phyloP scores from a whole-genome alignment of 2,797 vertebrate species.

The Cuculus canorus region DNA sequence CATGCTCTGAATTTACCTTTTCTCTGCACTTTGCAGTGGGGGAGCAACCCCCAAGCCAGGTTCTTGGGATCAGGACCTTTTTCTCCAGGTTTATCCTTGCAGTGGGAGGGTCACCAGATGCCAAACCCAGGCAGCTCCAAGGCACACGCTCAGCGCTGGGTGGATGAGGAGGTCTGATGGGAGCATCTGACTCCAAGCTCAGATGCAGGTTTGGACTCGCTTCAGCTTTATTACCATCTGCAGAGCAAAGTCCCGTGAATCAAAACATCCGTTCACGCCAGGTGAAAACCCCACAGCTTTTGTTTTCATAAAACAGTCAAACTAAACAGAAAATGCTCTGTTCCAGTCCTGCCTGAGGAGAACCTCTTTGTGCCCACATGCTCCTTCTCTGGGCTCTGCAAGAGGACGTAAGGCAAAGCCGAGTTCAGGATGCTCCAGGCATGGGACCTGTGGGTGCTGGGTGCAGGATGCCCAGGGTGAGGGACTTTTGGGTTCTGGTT shows the following conservation, averaged over 20 bases:
- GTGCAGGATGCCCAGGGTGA: neutral
- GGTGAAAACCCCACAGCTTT: neutral
- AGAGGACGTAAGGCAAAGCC: neutral
- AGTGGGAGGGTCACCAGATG: neutral
- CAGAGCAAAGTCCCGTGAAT: neutral
- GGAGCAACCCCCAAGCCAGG: neutral
- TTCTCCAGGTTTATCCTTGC: neutral
- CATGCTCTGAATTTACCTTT: neutral
- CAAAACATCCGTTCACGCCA: neutral
- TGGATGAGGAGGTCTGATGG: neutral
- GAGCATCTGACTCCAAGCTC: neutral
- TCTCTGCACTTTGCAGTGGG: neutral
- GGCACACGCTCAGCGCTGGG: fast-evolving
- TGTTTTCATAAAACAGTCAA: neutral
- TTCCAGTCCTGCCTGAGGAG: neutral
- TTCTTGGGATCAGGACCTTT: neutral
- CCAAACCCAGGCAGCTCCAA: neutral
- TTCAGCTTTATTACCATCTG: neutral
- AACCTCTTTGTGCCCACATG: neutral
- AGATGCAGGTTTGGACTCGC: neutral
- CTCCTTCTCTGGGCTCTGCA: neutral
- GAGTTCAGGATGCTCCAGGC: too few species aligned
- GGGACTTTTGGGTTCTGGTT: neutral
- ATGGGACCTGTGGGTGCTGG: too few species aligned
- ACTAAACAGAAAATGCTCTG: neutral